A percentile compares a stretch with the other conserved stretches of the same genome.
These are phyloP conservation scores for Lutjanus campechanus DNA, from an alignment of 2,797 vertebrate genomes.

Conservation along the genomic window DNA sequence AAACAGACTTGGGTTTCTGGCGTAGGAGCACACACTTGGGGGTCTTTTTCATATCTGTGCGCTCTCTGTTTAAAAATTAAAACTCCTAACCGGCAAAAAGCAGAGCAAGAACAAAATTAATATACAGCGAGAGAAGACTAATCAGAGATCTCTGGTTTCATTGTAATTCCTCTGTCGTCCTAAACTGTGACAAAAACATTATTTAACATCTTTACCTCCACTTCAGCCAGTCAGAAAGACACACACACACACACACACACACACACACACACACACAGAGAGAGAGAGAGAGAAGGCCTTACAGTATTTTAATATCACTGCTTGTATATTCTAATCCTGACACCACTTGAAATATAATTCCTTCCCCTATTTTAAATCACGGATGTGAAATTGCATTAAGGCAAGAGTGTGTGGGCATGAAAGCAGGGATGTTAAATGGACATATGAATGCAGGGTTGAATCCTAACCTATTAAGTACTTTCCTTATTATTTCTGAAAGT, in stretches of 20 bases:
- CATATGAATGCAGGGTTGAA: conserved; percentile 84
- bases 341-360: conserved; percentile 83
- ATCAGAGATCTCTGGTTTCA: conserved; percentile 75
- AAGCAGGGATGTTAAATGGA: conserved; percentile 82
- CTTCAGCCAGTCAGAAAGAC: conserved; percentile 62
- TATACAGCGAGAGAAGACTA: conserved; percentile 74
- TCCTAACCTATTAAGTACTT: conserved; percentile 85
- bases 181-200: conserved; percentile 78
- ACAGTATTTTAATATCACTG: conserved; percentile 78
- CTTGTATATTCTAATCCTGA: conserved; percentile 82
- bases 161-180: conserved; percentile 66
- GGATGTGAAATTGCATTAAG: conserved; percentile 83
- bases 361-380: conserved; percentile 76
- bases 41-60: conserved; percentile 76
- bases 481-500: conserved; percentile 86
- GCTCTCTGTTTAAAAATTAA: conserved; percentile 77
- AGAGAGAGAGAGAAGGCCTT: conserved; percentile 52
- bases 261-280: conserved; percentile 26
- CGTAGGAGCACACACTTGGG: conserved; percentile 68
- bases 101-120: conserved; percentile 70
- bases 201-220: conserved; percentile 79
- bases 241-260: conserved; percentile 17
- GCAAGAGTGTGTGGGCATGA: conserved; percentile 78
- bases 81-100: conserved; percentile 66
- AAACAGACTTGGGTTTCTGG: conserved; percentile 70